Evolutionary conservation across 2,113 vertebrate species (phyloP).

Genomic region (Salvator merianae): DNA sequence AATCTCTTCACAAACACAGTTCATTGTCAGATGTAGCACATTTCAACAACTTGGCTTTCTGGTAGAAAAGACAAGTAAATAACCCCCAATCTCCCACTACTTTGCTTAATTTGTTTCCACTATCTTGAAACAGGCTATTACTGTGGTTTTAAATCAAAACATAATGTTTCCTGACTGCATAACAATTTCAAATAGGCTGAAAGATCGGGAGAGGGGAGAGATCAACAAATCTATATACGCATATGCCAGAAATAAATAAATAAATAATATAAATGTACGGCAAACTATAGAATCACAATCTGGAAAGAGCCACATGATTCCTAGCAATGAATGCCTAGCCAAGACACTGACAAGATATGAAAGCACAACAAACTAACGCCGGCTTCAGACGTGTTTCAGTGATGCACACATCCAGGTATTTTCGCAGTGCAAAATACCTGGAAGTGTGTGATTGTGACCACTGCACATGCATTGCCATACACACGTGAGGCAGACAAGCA

Average conservation of each 20-base stretch:
- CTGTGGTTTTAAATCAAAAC: constrained; percentile 53
- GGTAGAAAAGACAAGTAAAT: constrained; percentile 57
- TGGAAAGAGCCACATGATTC: neutral
- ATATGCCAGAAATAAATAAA: constrained; percentile 33
- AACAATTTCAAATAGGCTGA: constrained; percentile 42
- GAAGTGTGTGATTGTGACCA: too few species aligned
- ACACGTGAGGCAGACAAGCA: too few species aligned
- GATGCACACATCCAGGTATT: too few species aligned
- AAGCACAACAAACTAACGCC: neutral
- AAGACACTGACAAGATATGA: neutral
- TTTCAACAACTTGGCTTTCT: constrained; percentile 47
- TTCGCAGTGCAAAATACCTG: too few species aligned
- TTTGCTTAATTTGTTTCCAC: constrained; percentile 65
- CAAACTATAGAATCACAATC: constrained; percentile 18
- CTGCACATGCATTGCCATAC: too few species aligned
- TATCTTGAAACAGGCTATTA: constrained; percentile 54
- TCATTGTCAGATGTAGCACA: constrained; percentile 35
- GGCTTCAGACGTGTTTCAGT: too few species aligned
- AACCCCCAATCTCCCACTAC: constrained; percentile 44
- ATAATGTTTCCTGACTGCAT: constrained; percentile 26
- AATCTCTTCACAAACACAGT: constrained; percentile 22
- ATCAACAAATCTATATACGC: constrained; percentile 22
- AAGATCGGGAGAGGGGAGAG: constrained; percentile 2
- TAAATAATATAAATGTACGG: neutral
- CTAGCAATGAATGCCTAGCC: neutral